Conservation (phyloP, 2,797 vertebrate genomes). For the Falco rusticolus region DNA sequence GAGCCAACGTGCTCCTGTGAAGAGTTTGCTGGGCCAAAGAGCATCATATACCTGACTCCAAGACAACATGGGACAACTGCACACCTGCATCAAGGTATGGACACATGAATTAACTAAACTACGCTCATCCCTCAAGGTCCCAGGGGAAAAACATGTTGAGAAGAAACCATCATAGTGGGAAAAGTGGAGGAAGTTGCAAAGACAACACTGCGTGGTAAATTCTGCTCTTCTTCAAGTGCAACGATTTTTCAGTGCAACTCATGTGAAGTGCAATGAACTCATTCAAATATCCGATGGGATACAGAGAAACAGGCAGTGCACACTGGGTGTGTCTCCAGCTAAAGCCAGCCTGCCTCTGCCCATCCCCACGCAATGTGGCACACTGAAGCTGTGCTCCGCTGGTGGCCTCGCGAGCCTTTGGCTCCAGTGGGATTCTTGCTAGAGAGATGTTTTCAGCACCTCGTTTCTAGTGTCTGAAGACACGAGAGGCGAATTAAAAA, state of each 20-base stretch:
- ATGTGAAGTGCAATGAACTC: neutral
- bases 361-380: neutral
- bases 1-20: neutral
- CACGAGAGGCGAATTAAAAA: neutral
- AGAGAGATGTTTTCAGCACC: neutral
- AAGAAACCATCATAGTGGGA: neutral
- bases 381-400: too few species aligned
- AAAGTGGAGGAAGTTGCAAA: neutral
- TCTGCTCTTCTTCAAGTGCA: neutral
- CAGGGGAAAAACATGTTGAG: neutral
- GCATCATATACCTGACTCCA: neutral
- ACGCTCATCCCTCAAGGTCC: neutral
- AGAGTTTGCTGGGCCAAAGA: neutral
- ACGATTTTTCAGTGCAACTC: neutral
- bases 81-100: neutral
- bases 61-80: neutral
- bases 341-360: neutral
- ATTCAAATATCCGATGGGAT: neutral
- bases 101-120: neutral
- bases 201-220: neutral
- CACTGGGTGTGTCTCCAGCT: neutral
- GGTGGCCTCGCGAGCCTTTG: neutral
- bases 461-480: neutral
- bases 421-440: neutral
- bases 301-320: neutral